Base-by-base conservation (phyloP, 35 echinoderm and acorn worm genomes). In the Holothuria glaberrima region DNA sequence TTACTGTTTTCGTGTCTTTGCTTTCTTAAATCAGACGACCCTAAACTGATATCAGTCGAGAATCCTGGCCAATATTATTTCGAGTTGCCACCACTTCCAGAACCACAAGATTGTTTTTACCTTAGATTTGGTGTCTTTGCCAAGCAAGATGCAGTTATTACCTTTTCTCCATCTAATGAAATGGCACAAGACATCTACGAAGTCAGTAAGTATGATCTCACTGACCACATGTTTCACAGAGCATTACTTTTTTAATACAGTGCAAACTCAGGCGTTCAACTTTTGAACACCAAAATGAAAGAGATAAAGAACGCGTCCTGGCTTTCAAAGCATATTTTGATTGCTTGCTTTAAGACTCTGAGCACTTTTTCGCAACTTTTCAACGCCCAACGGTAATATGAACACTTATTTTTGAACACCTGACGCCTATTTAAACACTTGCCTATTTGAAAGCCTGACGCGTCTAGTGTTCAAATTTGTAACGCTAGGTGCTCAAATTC, bases 201-300 rank as follows among this genome's bases (percentile, higher is more conserved):
- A 58, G 44, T 81, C 52, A 58, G 77, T 81, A 81, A 81, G 77
- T 81, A 81, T 45, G 0, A n/a, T n/a, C n/a, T n/a, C n/a, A n/a
- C n/a, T n/a, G n/a, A n/a, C n/a, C n/a, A n/a, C n/a, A n/a, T n/a
- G n/a, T n/a, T n/a, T n/a, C n/a, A n/a, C n/a, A n/a, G n/a, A n/a
- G n/a, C n/a, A n/a, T n/a, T n/a, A n/a, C n/a, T n/a, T n/a, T n/a
- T 24, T 22, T 5, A 6, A 24, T 67, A 46, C 4, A 46, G 4
- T 10, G 10, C 4, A 46, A 46, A 46, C 63, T 24, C 4, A 24
- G 63, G 63, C 21, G 16, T 22, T 67, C 16, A 3, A 22, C 63
- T 67, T 22, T 16, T 16, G 21, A 67, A 67, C 16, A 4, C 6
- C 4, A 67, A 24, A 30, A 24, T 6, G 63, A 46, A 46, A 46